A percentile compares a stretch with the other conserved stretches of the same genome.
These are phyloP conservation scores for Pterostichus madidus DNA, from an alignment of 2,888 invertebrate genomes.

Conservation along the genomic window DNA sequence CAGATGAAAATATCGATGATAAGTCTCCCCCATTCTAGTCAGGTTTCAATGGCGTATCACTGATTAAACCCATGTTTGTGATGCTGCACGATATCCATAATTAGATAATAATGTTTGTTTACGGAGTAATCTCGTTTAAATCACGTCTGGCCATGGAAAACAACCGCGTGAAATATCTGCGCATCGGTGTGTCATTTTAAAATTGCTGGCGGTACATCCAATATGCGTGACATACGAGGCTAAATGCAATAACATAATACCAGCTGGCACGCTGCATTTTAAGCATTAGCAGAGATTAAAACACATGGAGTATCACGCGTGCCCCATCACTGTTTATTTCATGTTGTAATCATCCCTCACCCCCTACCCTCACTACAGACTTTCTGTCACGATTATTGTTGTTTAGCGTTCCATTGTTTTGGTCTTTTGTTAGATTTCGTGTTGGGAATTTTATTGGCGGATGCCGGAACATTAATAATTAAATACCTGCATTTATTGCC, in stretches of 20 bases:
- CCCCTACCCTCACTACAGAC: neutral
- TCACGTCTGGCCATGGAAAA: neutral
- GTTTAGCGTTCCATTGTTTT: neutral
- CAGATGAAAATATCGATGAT: no score
- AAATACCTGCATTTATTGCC: no score
- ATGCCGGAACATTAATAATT: no score
- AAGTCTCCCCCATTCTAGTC: no score
- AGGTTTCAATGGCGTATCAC: no score
- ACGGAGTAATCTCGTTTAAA: slow-evolving; percentile 11
- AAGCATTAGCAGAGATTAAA: slow-evolving; percentile 12
- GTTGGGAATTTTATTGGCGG: no score
- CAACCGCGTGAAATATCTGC: slow-evolving; percentile 6
- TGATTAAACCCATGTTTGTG: neutral
- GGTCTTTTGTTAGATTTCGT: neutral
- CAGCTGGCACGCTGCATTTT: slow-evolving; percentile 6
- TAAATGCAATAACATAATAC: slow-evolving; percentile 9
- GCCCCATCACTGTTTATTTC: neutral
- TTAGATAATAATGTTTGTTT: slow-evolving; percentile 15
- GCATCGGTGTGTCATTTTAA: slow-evolving; percentile 12
- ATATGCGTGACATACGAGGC: slow-evolving; percentile 8
- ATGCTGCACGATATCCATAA: neutral
- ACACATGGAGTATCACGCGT: neutral
- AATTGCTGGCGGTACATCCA: slow-evolving; percentile 1
- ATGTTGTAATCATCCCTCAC: neutral
- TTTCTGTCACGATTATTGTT: neutral